Evolutionary conservation across 2,888 invertebrate genomes (phyloP), one percentile per base, ranked within the genome.

Genomic region (Erebia ligea): DNA sequence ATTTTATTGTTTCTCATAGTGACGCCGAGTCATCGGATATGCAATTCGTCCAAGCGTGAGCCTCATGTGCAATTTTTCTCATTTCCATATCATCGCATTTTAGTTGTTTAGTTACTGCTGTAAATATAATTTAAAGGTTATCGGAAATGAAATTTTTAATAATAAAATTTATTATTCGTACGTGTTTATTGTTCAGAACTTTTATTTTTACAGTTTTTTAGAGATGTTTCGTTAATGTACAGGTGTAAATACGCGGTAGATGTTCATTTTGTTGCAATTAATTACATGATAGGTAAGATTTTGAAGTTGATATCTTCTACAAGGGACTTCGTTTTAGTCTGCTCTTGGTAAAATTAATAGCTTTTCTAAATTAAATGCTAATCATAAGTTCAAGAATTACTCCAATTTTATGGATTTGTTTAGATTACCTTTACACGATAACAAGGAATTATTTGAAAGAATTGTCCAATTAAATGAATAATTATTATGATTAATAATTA

Each of bases 51-150:
- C 91, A 91, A 84, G 83, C 86, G 84, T 86, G 83, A 90, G 90
- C 84, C 84, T 85, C 80, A 87, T 91, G 92, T 93, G 92, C 92
- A 93, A 93, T 92, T 91, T 84, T 88, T 89, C 85, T 91, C 86
- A 89, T 92, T 92, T 92, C 89, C 91, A 90, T 92, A 88, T 91
- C 89, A 86, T 87, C 86, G 86, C 84, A 86, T 86, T 89, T 89
- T 91, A 91, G 86, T 90, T 91, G 86, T 90, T 92, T 91, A 91
- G 86, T 91, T 91, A 84, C 80, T 83, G 91, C 78, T 92, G 92
- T 92, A 92, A 91, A 92, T 92, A 92, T 92, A 87, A 80, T 91
- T 92, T 45, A 89, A 89, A 89, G 84, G 84, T 90, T 89, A 87
- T 88, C 78, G 82, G 81, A 80, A 76, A 79, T 82, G 77, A 78